Base-by-base conservation (phyloP, 35 echinoderm and acorn worm species). In the Apostichopus japonicus region DNA sequence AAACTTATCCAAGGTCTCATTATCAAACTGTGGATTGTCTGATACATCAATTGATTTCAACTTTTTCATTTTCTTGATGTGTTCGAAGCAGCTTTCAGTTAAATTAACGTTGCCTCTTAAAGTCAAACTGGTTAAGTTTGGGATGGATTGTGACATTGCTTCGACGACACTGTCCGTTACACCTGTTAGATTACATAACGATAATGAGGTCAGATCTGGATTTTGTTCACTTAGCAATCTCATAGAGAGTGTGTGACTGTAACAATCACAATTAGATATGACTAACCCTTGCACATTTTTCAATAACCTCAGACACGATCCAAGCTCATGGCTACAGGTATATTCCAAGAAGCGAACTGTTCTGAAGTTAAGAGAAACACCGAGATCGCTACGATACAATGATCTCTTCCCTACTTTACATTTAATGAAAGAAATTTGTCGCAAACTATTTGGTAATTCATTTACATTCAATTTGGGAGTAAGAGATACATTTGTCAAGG, bases 21-120 rank as follows among this genome's bases (percentile, higher is more conserved):
- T n/a, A 23, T 56, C 80, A 57, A 84, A 84, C 19, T 84, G 80
- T 5, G 80, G 80, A 17, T 84, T 84, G 5, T 84, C 80, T 22
- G 16, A 52, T 17, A 84, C 53, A 56, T 84, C 80, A 44, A 84
- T 84, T 8, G 53, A 52, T 23, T 84, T 84, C 54, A 84, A 22
- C 2, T 17, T 57, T 15, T 84, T 84, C 80, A 84, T 84, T 19
- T 54, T 56, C 80, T 84, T 84, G 56, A 84, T 84, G 15, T 54
- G 56, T 4, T 84, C 22, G 22, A 84, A 84, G 54, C 80, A 84
- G 52, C 6, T 44, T 56, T 84, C 80, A 17, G 80, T 84, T 8
- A 84, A 57, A 11, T 57, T 24, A 21, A 56, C 23, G 19, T 84
- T 84, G 0, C 10, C 8, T 56, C 80, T 54, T 6, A 84, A 15